A percentile compares a stretch with the other conserved stretches of the same genome.
These are phyloP conservation scores for Miichthys miiuy DNA, from an alignment of 2,797 vertebrate species.

Conservation along the genomic window DNA sequence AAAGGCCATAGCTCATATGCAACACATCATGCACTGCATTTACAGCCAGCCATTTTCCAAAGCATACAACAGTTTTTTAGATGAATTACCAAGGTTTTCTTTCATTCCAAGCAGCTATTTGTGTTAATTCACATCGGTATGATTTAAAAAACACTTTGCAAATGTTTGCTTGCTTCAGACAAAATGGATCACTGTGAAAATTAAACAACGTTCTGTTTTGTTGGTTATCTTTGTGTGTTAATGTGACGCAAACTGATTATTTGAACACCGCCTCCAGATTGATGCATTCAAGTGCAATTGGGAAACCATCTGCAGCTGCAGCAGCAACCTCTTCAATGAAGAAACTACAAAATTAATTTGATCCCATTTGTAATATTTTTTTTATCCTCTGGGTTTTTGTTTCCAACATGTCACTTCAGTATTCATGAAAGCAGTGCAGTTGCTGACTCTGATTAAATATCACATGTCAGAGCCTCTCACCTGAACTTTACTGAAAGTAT, in stretches of 20 bases:
- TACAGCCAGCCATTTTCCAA: slow-evolving; percentile 23
- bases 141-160: background rate
- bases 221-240: background rate
- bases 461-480: background rate
- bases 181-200: background rate
- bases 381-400: background rate
- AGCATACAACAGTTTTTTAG: background rate
- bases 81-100: background rate
- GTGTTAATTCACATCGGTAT: background rate
- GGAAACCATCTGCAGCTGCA: background rate
- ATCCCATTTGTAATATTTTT: background rate
- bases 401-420: background rate
- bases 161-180: background rate
- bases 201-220: background rate
- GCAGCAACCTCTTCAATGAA: background rate
- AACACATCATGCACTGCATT: background rate
- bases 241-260: background rate
- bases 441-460: background rate
- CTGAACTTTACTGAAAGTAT: background rate
- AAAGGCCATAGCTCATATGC: background rate
- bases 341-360: background rate
- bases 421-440: background rate
- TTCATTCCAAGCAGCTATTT: background rate
- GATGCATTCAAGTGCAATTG: slow-evolving; percentile 15
- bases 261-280: background rate